Evolutionary conservation across 1,140 invertebrate genomes (phyloP).

Genomic region (Gryllus bimaculatus): DNA sequence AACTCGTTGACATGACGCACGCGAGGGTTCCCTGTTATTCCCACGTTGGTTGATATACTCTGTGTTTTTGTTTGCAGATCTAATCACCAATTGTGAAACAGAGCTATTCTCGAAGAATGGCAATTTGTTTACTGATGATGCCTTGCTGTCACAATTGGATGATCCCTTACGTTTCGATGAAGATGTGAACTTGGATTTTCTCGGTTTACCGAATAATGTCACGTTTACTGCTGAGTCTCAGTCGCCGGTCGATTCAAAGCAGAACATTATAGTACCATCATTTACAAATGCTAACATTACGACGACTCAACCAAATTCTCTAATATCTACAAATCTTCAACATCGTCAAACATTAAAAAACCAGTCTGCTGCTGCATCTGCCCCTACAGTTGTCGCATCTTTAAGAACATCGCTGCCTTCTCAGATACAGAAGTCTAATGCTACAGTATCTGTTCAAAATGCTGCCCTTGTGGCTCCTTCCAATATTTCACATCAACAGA

Average conservation of each 20-base stretch:
- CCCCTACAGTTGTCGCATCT: background rate
- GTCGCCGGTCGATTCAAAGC: background rate
- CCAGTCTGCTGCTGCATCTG: background rate
- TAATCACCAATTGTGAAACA: constrained; percentile 32
- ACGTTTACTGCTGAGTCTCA: constrained; percentile 9
- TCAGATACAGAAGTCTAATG: background rate
- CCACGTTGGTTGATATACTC: background rate
- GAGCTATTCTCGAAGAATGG: constrained; percentile 29
- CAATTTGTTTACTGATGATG: constrained; percentile 31
- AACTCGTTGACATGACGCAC: too few relatives aligned
- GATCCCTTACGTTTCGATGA: constrained; percentile 29
- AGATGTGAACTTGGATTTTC: constrained; percentile 29
- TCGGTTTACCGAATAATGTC: constrained; percentile 25
- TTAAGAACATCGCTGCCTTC: background rate
- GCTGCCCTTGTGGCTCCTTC: background rate
- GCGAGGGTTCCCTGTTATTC: background rate
- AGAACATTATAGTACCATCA: background rate
- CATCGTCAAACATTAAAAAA: background rate
- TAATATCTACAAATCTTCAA: background rate
- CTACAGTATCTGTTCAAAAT: background rate
- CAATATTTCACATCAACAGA: background rate
- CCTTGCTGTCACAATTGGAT: constrained; percentile 29
- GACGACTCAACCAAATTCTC: background rate
- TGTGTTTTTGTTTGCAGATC: constrained; percentile 28
- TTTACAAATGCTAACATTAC: background rate